These are phyloP conservation scores for Lutjanus campechanus DNA, from an alignment of 2,797 vertebrate genomes.

Conservation along the genomic window DNA sequence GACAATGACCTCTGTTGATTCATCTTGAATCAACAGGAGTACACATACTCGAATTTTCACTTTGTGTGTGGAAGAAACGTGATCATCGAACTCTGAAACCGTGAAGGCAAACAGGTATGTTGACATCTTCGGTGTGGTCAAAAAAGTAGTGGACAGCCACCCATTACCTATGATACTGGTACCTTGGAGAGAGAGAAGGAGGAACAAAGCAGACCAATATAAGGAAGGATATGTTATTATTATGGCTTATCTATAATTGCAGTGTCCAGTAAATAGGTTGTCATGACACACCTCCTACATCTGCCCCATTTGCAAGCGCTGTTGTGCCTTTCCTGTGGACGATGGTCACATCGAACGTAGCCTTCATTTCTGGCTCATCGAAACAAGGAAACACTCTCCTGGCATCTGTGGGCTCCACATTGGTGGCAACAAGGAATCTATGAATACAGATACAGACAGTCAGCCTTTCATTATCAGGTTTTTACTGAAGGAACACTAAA, in stretches of 20 bases:
- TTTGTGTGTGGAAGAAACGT: rapidly evolving
- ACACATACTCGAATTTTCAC: constrained; percentile 67
- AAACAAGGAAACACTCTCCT: constrained; percentile 87
- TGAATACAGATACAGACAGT: constrained; percentile 15
- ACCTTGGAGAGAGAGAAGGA: not conserved
- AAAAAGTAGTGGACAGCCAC: constrained; percentile 56
- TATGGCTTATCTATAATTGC: not conserved
- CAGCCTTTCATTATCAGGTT: not conserved
- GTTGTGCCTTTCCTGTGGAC: constrained; percentile 57
- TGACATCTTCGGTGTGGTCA: constrained; percentile 79
- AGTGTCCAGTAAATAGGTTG: not conserved
- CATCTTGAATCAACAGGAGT: not conserved
- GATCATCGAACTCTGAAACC: constrained; percentile 81
- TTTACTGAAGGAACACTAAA: not conserved
- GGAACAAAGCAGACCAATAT: constrained; percentile 8
- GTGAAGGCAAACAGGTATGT: constrained; percentile 84
- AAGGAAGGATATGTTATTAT: not conserved
- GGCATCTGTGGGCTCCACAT: constrained; percentile 79
- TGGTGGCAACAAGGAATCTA: constrained; percentile 80
- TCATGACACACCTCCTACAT: not conserved
- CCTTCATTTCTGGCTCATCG: constrained; percentile 88
- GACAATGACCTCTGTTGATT: not conserved
- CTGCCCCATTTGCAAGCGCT: constrained; percentile 71
- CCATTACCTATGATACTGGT: constrained; percentile 55
- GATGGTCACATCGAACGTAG: constrained; percentile 79